Conservation (phyloP, 64 coral and sea anemone genomes). For the Montipora efflorescens region DNA sequence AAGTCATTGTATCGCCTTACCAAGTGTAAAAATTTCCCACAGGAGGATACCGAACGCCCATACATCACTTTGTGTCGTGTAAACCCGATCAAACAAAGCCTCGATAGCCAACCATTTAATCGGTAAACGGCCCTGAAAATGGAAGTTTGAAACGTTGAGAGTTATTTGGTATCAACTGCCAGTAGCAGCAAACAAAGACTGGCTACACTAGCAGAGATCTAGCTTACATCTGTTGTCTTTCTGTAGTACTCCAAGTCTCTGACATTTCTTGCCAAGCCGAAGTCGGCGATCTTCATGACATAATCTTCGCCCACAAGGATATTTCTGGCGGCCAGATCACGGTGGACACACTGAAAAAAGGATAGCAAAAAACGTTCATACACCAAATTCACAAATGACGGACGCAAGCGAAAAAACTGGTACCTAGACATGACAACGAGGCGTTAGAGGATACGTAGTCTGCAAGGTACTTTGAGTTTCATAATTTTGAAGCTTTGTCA, state of each 20-base stretch:
- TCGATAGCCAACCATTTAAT: conserved; percentile 99
- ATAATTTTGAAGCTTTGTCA: too few relatives aligned
- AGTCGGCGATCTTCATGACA: conserved; percentile 99
- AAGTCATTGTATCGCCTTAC: conserved; percentile 34
- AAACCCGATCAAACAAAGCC: conserved; percentile 97
- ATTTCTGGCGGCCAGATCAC: conserved; percentile 96
- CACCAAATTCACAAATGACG: too few relatives aligned
- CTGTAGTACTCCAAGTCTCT: conserved; percentile 97
- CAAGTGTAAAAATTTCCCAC: conserved; percentile 92
- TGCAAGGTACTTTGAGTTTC: too few relatives aligned
- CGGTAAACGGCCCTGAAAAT: conserved; percentile 86
- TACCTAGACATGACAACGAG: too few relatives aligned
- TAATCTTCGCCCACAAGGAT: conserved; percentile 98
- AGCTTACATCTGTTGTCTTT: conserved; percentile 97
- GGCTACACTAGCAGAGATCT: not conserved
- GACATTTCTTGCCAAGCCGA: conserved; percentile 93
- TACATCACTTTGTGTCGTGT: conserved; percentile 98
- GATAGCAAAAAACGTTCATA: not conserved
- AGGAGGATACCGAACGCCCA: conserved; percentile 92
- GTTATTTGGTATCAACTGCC: too few relatives aligned
- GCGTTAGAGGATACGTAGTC: too few relatives aligned
- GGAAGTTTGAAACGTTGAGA: not conserved
- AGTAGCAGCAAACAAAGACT: too few relatives aligned
- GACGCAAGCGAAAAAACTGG: too few relatives aligned
- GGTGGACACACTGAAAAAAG: conserved; percentile 85